phyloP scores from a whole-genome alignment of 2,888 invertebrate species.

The Caenorhabditis auriculariae region DNA sequence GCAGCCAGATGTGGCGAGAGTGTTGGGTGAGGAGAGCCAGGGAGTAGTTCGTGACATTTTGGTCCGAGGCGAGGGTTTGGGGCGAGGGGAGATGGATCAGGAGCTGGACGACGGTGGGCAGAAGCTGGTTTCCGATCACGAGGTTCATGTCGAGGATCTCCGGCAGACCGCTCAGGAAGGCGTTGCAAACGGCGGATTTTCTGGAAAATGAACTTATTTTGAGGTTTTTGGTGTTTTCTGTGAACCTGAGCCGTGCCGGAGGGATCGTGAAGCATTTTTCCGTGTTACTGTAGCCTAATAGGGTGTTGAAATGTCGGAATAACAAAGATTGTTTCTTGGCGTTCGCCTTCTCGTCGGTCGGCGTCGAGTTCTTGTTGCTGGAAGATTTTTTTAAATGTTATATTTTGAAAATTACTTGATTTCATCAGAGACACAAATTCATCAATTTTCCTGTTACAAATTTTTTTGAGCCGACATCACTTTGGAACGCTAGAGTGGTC shows the following conservation, averaged over 20 bases:
- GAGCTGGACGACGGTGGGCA: slow-evolving; percentile 80
- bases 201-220: slow-evolving; percentile 67
- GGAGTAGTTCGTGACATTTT: slow-evolving; percentile 76
- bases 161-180: slow-evolving; percentile 88
- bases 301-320: slow-evolving; percentile 83
- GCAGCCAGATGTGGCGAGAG: slow-evolving; percentile 83
- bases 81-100: slow-evolving; percentile 83
- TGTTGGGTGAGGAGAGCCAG: slow-evolving; percentile 52
- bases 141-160: slow-evolving; percentile 89
- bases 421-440: neutral
- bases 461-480: neutral
- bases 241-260: slow-evolving; percentile 79
- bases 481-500: too few relatives aligned
- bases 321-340: slow-evolving; percentile 77
- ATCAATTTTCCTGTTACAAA: neutral
- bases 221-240: neutral
- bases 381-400: neutral
- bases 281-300: slow-evolving; percentile 87
- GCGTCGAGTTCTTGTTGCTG: slow-evolving; percentile 45
- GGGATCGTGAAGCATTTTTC: slow-evolving; percentile 89
- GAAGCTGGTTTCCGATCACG: slow-evolving; percentile 80
- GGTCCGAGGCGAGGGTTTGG: slow-evolving; percentile 71
- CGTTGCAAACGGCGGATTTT: slow-evolving; percentile 89
- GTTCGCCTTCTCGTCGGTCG: slow-evolving; percentile 58
- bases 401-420: neutral